Base-by-base conservation (phyloP, 2,797 vertebrate species). In the Pantherophis vulpinus region DNA sequence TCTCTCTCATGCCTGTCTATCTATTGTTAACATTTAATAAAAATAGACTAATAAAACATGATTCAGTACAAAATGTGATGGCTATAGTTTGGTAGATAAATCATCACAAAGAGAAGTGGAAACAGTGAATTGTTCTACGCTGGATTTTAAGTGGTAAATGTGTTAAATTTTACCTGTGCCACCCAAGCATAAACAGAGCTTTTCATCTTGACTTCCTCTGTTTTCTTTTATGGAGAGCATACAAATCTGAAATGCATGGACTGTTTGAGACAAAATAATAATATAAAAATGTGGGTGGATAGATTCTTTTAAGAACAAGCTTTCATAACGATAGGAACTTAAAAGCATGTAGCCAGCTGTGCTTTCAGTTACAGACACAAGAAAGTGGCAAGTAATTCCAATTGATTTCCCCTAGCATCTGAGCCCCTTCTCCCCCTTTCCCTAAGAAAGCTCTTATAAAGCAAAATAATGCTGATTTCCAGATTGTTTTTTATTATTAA, bases 281-380 rank as follows among this genome's bases (percentile, higher is more conserved):
- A 92, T 92, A 94, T 92, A 94, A 91, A 97, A 96, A 86, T 61
- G 88, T 91, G 61, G 91, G 94, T 95, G 93, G 94, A 93, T 59
- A 95, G 2, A 54, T 93, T 95, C 92, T 32, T 42, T 94, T 88
- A 91, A 70, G 55, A 95, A 96, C 74, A 9, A 56, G 54, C 86
- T 90, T 96, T 95, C 89, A 93, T 87, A 95, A 14, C 42, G 93
- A 92, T 94, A 91, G 88, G n/a, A 79, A 91, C 58, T 61, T 47
- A 93, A 58, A 83, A 42, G 91, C 2, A 90, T 88, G 91, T 94
- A 88, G 20, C 90, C 20, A 83, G 20, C 74, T 83, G 20, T 25
- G 37, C 9, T 83, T 83, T 83, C 37, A 96, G 94, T 94, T 96
- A 88, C 29, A 93, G 95, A 79, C 23, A 96, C 63, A 94, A 59